Percentiles rank a stretch among this genome's conserved stretches.
phyloP scores from a whole-genome alignment of 2,888 invertebrate species.

The Lymantria dispar region DNA sequence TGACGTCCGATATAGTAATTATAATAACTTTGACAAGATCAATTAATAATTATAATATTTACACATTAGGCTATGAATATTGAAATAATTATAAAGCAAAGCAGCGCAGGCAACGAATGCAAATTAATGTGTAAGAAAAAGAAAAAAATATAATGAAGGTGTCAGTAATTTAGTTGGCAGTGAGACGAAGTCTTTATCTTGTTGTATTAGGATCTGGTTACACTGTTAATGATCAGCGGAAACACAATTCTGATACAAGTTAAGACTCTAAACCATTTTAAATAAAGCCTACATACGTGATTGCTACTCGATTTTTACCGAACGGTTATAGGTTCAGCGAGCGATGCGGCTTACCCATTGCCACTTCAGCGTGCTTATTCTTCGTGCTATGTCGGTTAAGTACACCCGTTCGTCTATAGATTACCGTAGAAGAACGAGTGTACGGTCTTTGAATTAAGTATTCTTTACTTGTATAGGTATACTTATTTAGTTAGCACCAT shows the following conservation, averaged over 20 bases:
- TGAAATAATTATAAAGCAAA: constrained; percentile 21
- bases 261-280: too few species aligned
- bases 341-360: too few species aligned
- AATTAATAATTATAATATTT: constrained; percentile 9
- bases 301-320: too few species aligned
- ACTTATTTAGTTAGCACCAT: too few species aligned
- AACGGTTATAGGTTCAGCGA: too few species aligned
- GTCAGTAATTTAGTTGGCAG: constrained; percentile 38
- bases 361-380: too few species aligned
- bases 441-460: too few species aligned
- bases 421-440: too few species aligned
- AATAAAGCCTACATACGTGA: too few species aligned
- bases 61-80: constrained; percentile 17
- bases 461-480: too few species aligned
- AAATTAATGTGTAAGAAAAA: constrained; percentile 25
- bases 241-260: constrained; percentile 4
- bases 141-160: constrained; percentile 26
- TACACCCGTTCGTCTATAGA: too few species aligned
- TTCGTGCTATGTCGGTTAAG: too few species aligned
- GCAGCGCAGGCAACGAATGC: constrained; percentile 20
- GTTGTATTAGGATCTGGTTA: constrained; percentile 6
- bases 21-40: constrained; percentile 8
- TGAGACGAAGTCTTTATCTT: constrained; percentile 32
- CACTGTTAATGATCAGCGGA: not conserved
- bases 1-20: constrained; percentile 9